Evolutionary conservation across 2,113 vertebrate genomes (phyloP).

Genomic region (Tringa solitaria): DNA sequence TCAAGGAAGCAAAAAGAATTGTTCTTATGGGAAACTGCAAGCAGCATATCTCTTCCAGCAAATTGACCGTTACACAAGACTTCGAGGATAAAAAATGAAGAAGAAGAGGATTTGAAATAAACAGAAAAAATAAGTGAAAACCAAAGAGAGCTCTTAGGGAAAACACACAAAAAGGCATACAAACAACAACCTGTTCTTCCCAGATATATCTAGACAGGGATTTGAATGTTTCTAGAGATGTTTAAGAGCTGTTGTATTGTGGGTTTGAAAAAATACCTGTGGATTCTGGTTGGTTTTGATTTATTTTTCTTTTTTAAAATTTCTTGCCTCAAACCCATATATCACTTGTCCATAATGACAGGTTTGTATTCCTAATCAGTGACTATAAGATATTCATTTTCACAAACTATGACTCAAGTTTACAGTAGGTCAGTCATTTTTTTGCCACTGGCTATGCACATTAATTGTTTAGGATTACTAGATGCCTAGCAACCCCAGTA

Average conservation of each 20-base stretch:
- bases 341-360: neutral
- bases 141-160: neutral
- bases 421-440: neutral
- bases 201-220: neutral
- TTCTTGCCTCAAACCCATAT: neutral
- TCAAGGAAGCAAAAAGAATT: neutral
- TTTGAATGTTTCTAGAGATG: neutral
- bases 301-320: neutral
- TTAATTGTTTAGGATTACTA: neutral
- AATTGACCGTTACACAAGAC: neutral
- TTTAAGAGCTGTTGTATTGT: neutral
- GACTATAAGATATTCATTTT: neutral
- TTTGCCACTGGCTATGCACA: neutral
- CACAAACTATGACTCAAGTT: neutral
- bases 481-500: neutral
- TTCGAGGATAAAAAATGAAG: neutral
- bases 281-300: neutral
- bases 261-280: neutral
- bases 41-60: neutral
- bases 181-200: neutral
- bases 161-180: neutral
- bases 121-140: neutral
- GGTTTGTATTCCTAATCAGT: neutral
- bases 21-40: neutral
- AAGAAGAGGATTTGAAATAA: neutral